phyloP scores from a whole-genome alignment of 2,797 vertebrate genomes.

The Lindbergichthys nudifrons region DNA sequence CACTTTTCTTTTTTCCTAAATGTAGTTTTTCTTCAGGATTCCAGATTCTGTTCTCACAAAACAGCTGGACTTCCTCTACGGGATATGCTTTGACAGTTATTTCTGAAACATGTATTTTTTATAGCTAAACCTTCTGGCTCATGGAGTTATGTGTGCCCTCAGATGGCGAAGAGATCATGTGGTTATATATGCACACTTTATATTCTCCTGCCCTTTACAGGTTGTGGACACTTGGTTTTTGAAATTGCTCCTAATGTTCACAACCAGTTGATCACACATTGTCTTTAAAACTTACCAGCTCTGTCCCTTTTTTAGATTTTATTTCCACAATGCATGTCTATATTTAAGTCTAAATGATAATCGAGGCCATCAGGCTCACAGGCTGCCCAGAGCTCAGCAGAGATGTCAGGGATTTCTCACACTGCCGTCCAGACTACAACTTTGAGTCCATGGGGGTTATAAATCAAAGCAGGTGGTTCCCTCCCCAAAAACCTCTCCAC shows the following conservation, averaged over 20 bases:
- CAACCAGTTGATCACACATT: conserved; percentile 3
- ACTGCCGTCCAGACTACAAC: conserved; percentile 55
- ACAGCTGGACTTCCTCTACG: conserved; percentile 7
- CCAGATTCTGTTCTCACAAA: conserved; percentile 24
- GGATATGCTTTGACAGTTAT: conserved; percentile 9
- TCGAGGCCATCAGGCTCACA: conserved; percentile 34
- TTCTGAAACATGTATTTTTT: conserved; percentile 35
- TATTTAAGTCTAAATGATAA: conserved; percentile 27
- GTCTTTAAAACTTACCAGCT: conserved; percentile 4
- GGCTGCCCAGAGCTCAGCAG: conserved; percentile 28
- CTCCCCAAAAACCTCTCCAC: conserved; percentile 68
- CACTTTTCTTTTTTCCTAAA: too few relatives aligned
- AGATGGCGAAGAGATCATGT: conserved; percentile 17
- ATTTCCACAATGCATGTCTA: conserved; percentile 4
- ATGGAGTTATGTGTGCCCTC: conserved; percentile 14
- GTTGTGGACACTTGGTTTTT: neutral
- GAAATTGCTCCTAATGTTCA: neutral
- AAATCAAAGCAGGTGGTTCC: conserved; percentile 87
- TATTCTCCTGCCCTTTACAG: neutral
- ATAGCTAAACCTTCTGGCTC: conserved; percentile 15
- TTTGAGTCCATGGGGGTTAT: conserved; percentile 63
- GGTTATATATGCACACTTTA: conserved; percentile 18
- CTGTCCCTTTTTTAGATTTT: conserved; percentile 4
- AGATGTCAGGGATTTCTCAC: conserved; percentile 69
- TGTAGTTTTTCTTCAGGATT: neutral